phyloP scores from a whole-genome alignment of 1,140 invertebrate species.

The Vanessa tameamea region DNA sequence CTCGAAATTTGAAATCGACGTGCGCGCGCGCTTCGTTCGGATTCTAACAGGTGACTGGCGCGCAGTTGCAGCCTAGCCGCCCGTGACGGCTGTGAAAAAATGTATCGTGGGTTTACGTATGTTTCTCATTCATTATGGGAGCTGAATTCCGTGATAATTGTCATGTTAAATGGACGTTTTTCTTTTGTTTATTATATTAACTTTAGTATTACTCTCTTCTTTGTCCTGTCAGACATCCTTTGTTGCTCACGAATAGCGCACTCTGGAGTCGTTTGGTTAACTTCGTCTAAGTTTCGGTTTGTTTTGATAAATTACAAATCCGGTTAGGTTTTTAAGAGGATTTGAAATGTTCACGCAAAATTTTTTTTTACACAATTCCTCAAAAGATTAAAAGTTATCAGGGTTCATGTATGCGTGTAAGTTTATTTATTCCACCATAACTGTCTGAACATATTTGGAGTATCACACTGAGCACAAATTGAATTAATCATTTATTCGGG shows the following conservation, averaged over 20 bases:
- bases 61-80: conserved; percentile 42
- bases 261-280: too few species aligned
- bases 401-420: too few species aligned
- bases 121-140: conserved; percentile 40
- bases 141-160: conserved; percentile 32
- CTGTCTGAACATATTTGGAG: too few species aligned
- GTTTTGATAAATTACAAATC: too few species aligned
- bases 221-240: neutral
- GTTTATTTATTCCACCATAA: too few species aligned
- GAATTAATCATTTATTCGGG: neutral
- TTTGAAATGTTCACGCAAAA: too few species aligned
- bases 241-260: neutral
- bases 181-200: conserved; percentile 11
- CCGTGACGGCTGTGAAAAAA: conserved; percentile 43
- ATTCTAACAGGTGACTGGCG: conserved; percentile 73
- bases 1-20: conserved; percentile 49
- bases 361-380: too few species aligned
- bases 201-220: neutral
- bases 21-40: conserved; percentile 65
- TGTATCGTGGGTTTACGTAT: conserved; percentile 40
- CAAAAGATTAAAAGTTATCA: too few species aligned
- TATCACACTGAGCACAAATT: too few species aligned
- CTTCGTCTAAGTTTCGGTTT: too few species aligned
- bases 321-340: too few species aligned
- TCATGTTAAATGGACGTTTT: conserved; percentile 16